phyloP scores from a whole-genome alignment of 1,140 invertebrate genomes.

The Atta colombica region DNA sequence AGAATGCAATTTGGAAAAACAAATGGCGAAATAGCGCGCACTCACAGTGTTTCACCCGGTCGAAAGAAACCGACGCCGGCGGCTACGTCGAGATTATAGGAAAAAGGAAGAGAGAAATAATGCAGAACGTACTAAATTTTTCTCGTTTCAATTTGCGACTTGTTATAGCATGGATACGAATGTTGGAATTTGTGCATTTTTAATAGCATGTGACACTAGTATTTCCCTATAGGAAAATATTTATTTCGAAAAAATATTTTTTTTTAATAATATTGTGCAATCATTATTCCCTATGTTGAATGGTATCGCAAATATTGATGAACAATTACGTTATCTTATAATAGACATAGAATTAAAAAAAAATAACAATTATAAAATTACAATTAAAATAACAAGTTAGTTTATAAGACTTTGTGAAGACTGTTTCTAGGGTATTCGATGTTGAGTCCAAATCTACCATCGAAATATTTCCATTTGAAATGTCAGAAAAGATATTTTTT shows the following conservation, averaged over 20 bases:
- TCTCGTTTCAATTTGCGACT: constrained; percentile 58
- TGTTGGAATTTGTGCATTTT: constrained; percentile 41
- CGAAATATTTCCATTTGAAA: no score
- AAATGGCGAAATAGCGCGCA: constrained; percentile 67
- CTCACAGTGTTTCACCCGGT: constrained; percentile 1
- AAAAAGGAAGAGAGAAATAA: constrained; percentile 58
- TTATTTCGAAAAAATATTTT: no score
- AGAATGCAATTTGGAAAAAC: constrained; percentile 76
- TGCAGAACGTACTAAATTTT: constrained; percentile 51
- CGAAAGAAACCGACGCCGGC: constrained; percentile 39
- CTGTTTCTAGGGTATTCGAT: no score
- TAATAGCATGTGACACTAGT: not conserved
- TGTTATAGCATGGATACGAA: constrained; percentile 30
- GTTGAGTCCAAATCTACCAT: no score
- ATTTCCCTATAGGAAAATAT: not conserved
- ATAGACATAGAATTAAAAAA: not conserved
- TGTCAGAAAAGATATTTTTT: no score
- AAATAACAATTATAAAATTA: no score
- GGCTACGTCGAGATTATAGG: constrained; percentile 53
- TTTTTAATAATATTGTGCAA: no score
- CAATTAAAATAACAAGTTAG: no score
- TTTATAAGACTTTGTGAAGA: no score
- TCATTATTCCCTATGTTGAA: no score
- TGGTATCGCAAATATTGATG: not conserved
- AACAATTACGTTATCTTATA: not conserved